phyloP scores from a whole-genome alignment of 2,797 vertebrate species.

The Cephalopachus bancanus region DNA sequence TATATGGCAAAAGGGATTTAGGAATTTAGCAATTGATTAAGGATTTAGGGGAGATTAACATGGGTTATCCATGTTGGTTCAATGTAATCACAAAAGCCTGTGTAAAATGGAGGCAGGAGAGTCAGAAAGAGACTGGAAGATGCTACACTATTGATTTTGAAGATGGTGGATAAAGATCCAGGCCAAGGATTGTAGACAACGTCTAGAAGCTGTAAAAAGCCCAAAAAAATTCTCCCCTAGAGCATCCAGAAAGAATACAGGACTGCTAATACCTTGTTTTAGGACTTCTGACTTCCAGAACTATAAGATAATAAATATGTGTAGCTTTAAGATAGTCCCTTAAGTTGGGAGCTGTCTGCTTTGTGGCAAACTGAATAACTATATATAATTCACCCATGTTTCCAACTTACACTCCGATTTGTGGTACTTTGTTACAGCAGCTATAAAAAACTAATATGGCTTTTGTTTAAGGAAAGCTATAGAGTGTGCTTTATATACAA shows the following conservation, averaged over 20 bases:
- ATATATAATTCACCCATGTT: no score
- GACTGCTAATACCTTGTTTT: not conserved
- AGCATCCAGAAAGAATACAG: not conserved
- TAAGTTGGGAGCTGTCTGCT: no score
- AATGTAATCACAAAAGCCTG: not conserved
- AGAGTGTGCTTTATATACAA: not conserved
- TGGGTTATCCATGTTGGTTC: not conserved
- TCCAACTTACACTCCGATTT: not conserved
- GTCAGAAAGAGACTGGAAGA: not conserved
- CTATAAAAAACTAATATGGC: not conserved
- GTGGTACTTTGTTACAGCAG: not conserved
- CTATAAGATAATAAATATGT: not conserved
- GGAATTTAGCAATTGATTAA: not conserved
- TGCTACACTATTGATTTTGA: not conserved
- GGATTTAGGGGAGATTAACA: not conserved
- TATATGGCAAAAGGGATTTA: not conserved
- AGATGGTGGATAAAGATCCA: not conserved
- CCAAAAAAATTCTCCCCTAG: not conserved
- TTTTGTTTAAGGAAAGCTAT: not conserved
- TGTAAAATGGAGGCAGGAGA: no score
- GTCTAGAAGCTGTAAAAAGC: not conserved
- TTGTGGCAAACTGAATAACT: no score
- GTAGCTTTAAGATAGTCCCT: not conserved
- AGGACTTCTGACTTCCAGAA: not conserved
- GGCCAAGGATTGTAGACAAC: not conserved